Evolutionary conservation across 2,113 vertebrate species (phyloP).

Genomic region (Ifrita kowaldi): DNA sequence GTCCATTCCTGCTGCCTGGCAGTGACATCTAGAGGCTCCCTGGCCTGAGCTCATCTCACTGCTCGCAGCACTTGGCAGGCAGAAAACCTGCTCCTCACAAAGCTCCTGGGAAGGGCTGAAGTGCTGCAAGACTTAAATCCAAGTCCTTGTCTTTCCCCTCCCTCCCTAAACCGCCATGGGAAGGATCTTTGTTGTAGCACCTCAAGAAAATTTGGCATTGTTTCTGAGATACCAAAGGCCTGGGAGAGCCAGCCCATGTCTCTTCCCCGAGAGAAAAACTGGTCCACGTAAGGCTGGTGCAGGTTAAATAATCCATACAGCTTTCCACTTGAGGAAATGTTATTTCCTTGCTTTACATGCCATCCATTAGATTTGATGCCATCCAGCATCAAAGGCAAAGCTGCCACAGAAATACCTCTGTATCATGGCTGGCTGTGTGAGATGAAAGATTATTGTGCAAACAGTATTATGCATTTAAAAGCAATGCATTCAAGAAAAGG

Average conservation of each 20-base stretch:
- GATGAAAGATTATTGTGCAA: not conserved
- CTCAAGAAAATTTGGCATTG: not conserved
- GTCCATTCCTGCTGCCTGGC: not conserved
- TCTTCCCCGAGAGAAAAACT: not conserved
- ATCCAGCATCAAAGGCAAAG: not conserved
- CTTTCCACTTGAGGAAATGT: not conserved
- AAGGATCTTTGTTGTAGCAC: not conserved
- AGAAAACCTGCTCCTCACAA: not conserved
- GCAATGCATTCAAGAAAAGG: not conserved
- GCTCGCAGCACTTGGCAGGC: not conserved
- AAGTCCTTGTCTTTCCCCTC: not conserved
- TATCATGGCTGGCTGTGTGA: not conserved
- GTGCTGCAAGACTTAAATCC: not conserved
- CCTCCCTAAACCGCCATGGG: not conserved
- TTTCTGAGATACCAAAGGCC: not conserved
- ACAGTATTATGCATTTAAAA: not conserved
- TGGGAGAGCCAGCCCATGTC: not conserved
- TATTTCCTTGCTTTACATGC: not conserved
- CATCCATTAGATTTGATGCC: not conserved
- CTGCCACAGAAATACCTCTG: not conserved
- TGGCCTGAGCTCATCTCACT: not conserved
- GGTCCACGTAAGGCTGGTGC: accelerated
- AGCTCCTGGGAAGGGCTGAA: not conserved
- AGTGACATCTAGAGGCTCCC: slow-evolving; percentile 65
- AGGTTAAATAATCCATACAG: not conserved